Base-by-base conservation (phyloP, 2,113 vertebrate genomes). In the Delphinapterus leucas region DNA sequence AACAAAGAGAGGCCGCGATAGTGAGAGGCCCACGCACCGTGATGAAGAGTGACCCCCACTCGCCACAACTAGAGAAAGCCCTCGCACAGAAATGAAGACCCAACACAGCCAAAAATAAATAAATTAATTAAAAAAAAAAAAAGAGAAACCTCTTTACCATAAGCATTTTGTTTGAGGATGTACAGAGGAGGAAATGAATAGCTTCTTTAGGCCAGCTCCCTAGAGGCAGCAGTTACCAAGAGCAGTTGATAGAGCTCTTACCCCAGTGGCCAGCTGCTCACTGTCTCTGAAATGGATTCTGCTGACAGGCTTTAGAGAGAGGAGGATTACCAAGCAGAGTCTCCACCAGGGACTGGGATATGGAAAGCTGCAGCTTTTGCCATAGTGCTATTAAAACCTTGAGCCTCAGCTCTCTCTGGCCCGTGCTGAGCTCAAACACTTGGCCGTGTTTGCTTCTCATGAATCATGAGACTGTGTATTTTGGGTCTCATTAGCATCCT, bases 231-330 rank as follows among this genome's bases (percentile, higher is more conserved):
- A 87, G 49, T 95, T 94, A 96, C 49, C 12, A 36, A 90, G 63
- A 96, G 95, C 84, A 95, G 77, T 97, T 89, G 88, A 76, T 61
- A 68, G 31, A 82, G 68, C 38, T 92, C 80, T 95, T 65, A 55
- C 53, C 28, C 21, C 47, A 36, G 2, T 0, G 26, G 61, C 90
- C 49, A 76, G 90, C 65, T 89, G 87, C 63, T 97, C 38, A 25
- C 71, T 60, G 4, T 86, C 80, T 82, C 63, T 84, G 88, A 94
- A 67, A 11, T 1, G 87, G 61, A 96, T 89, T 92, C 55, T 0
- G 8, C 79, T 74, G 74, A 63, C 49, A 58, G 49, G 70, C 49
- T 81, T 94, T 81, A 65, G 49, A 77, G 20, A 91, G 58, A 61
- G 63, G 71, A 41, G 15, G 81, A n/a, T 80, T 33, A 5, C 87